These are phyloP conservation scores for Tragelaphus imberbis DNA, from an alignment of 2,113 vertebrate species.

Conservation along the genomic window DNA sequence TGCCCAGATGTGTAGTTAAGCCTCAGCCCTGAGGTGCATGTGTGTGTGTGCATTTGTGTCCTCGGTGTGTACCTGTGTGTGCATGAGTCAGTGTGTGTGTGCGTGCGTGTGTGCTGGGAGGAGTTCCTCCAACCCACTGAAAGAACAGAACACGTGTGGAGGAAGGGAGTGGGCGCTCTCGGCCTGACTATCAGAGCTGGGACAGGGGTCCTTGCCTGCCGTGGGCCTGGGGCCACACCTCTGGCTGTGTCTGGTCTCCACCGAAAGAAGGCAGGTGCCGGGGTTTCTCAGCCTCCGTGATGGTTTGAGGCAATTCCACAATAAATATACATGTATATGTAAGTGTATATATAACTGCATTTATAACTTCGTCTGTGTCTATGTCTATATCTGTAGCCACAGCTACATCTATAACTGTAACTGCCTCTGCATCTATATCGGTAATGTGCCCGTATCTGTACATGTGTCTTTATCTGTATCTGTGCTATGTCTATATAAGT, in stretches of 20 bases:
- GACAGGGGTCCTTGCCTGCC: not conserved
- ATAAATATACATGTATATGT: not conserved
- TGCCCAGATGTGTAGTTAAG: not conserved
- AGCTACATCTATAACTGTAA: rapidly evolving
- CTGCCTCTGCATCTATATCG: not conserved
- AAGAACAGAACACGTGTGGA: rapidly evolving
- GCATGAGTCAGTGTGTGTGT: not conserved
- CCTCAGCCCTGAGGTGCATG: not conserved
- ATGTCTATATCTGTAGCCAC: rapidly evolving
- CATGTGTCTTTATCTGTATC: too few relatives aligned
- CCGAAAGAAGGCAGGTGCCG: too few relatives aligned
- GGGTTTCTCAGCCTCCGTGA: not conserved
- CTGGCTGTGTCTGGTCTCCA: not conserved
- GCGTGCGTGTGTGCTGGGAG: not conserved
- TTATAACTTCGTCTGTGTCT: not conserved
- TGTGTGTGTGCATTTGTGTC: not conserved
- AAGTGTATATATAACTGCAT: not conserved
- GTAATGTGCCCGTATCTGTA: too few relatives aligned
- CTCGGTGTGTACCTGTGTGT: not conserved
- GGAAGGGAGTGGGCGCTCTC: not conserved
- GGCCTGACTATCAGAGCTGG: rapidly evolving
- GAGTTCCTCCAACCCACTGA: not conserved
- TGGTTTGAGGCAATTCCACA: not conserved
- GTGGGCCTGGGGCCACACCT: not conserved
- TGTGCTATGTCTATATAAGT: too few relatives aligned